phyloP scores from a whole-genome alignment of 2,888 invertebrate species.

The Erannis defoliaria region DNA sequence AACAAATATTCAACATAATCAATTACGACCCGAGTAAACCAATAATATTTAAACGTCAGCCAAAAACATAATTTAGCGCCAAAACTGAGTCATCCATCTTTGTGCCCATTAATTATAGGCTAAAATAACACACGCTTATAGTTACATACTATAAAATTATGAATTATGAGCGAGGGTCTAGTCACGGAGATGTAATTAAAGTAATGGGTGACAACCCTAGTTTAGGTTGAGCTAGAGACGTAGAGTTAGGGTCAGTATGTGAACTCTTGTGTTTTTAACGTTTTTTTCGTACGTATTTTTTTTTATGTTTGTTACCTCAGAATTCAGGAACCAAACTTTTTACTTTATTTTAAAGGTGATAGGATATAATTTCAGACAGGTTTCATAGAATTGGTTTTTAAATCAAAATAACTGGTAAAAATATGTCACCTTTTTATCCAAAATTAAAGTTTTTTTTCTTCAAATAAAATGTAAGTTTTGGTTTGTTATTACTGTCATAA shows the following conservation, averaged over 20 bases:
- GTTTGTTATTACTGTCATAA: too few species aligned
- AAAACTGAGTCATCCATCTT: constrained; percentile 28
- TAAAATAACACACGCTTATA: constrained; percentile 26
- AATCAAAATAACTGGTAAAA: too few species aligned
- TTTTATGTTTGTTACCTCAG: too few species aligned
- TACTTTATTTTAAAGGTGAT: too few species aligned
- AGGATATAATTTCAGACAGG: too few species aligned
- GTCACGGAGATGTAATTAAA: constrained; percentile 61
- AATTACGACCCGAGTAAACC: background rate
- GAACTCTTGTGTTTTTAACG: background rate
- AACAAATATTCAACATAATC: too few species aligned
- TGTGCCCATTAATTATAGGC: constrained; percentile 28
- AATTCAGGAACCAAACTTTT: too few species aligned
- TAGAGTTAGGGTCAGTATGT: constrained; percentile 5
- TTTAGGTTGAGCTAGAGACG: constrained; percentile 33
- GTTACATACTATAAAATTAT: constrained; percentile 48
- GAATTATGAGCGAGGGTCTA: constrained; percentile 57
- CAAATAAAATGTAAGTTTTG: too few species aligned
- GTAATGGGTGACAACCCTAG: constrained; percentile 58
- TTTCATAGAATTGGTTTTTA: too few species aligned
- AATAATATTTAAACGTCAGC: constrained; percentile 10
- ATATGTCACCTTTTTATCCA: too few species aligned
- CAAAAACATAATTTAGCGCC: constrained; percentile 23
- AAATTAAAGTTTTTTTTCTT: too few species aligned
- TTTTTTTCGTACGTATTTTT: too few species aligned